Base-by-base conservation (phyloP, 2,797 vertebrate genomes). In the Siniperca undulata region DNA sequence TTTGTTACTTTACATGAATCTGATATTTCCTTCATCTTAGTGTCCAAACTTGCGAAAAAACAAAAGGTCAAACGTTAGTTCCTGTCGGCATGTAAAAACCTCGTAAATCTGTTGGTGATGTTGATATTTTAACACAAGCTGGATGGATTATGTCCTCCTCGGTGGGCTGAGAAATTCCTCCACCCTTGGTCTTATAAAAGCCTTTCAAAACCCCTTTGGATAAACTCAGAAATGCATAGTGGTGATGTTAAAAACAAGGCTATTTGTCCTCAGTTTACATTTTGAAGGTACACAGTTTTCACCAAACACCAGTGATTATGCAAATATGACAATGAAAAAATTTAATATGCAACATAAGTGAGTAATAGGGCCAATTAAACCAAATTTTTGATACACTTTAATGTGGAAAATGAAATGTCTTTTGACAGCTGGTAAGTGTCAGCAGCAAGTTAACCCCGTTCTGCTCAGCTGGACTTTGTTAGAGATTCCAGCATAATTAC, bases 401-500 rank as follows among this genome's bases (percentile, higher is more conserved):
- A 74, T 20, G 22, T 74, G 24, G 65, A 75, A 74, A 73, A 71
- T 68, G 34, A 82, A 53, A 52, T 53, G 34, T 78, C 30, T 59
- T 80, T 67, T 83, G 61, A 70, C 78, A 88, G 84, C 73, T 77
- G 84, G 24, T 36, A 16, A 72, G 71, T 68, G 80, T 84, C 80
- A 77, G 74, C 56, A 56, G 62, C 24, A 52, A 34, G 66, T 88
- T 86, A 81, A 83, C 80, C 70, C 74, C 6, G 70, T 79, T 90
- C 82, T 90, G 83, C 82, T 81, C 74, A 5, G 60, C 75, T 86
- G 79, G 86, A 84, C 62, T 85, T 82, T 80, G 83, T 86, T 88
- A 82, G 77, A 82, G 83, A 92, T 92, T 92, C 88, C 88, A 81
- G 70, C 17, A 3, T 89, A 90, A 92, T 90, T 91, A 70, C 70